Percentiles rank a stretch among this genome's conserved stretches.
Evolutionary conservation across 1,140 invertebrate species (phyloP).

Genomic region (Drosophila nebulosa): DNA sequence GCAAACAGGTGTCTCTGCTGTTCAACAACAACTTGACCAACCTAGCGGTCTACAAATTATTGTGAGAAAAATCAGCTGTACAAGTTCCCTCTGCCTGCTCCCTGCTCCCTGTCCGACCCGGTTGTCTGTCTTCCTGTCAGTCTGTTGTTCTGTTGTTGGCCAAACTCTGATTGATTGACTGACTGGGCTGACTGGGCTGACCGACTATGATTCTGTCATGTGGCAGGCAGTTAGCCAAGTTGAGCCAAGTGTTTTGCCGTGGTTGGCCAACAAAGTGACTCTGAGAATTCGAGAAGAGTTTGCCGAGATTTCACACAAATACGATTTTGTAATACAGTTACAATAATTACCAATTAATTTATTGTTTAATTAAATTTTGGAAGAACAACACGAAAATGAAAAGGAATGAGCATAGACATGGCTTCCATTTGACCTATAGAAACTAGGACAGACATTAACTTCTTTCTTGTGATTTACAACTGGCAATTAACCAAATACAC

Average conservation of each 20-base stretch:
- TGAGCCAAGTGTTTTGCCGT: slow-evolving; percentile 51
- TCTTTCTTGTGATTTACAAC: too few relatives aligned
- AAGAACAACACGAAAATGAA: too few relatives aligned
- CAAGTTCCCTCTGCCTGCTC: neutral
- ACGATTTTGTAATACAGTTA: slow-evolving; percentile 5
- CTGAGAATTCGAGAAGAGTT: neutral
- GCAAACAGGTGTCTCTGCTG: slow-evolving; percentile 57
- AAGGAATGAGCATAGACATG: too few relatives aligned
- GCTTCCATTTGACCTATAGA: too few relatives aligned
- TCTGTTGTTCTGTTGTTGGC: neutral
- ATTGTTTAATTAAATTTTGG: too few relatives aligned
- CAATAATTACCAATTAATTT: neutral
- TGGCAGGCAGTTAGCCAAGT: slow-evolving; percentile 46
- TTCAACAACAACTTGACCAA: slow-evolving; percentile 15
- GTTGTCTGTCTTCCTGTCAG: neutral
- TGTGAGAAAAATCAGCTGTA: slow-evolving; percentile 76
- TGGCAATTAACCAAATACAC: too few relatives aligned
- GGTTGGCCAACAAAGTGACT: slow-evolving; percentile 24
- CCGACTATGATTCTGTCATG: slow-evolving; percentile 31
- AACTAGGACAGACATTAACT: too few relatives aligned
- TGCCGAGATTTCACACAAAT: neutral
- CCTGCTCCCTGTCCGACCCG: neutral
- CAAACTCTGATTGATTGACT: slow-evolving; percentile 51
- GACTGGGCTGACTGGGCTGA: slow-evolving; percentile 14
- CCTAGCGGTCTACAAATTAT: slow-evolving; percentile 74